Base-by-base conservation (phyloP, 1,140 invertebrate species). In the Trissolcus basalis region DNA sequence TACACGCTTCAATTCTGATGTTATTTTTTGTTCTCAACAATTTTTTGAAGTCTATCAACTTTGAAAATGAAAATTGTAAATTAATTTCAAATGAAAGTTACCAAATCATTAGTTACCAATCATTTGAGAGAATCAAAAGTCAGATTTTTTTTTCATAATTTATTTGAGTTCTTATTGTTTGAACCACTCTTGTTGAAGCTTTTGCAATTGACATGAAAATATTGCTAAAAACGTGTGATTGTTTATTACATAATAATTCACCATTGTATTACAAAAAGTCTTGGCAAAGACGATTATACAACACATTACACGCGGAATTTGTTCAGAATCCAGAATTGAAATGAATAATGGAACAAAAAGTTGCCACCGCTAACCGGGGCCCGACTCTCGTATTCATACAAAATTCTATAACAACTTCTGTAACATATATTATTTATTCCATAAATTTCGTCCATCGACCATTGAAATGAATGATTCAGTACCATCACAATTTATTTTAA, bases 311-410 rank as follows among this genome's bases (percentile, higher is more conserved):
- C 50, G 33, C 14, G 61, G 65, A 77, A 77, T 77, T 77, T 77
- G 73, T 70, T 67, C 60, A 65, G 60, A 61, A 14, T 65, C 43
- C 43, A 65, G 59, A 76, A 76, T 69, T 60, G 60, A 6, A 70
- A 70, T 76, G 73, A 70, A 69, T 69, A 69, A 75, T 75, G 72
- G 59, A 69, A 60, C 41, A 75, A 75, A 75, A 75, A 75, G 72
- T 55, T 48, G 64, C 41, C 19, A 39, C 33, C 2, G 4, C 36
- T 32, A 64, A 53, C 54, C n/a, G n/a, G 35, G 41, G 33, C 61
- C 65, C 45, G 39, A 19, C 16, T 47, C 64, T 58, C 11, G 27
- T 15, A 19, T 50, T 27, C 54, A 45, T 60, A 69, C 69, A 48
- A 75, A 75, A 69, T 75, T 75, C 54, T 75, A 14, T 53, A 50